These are phyloP conservation scores for Psittacula derbiana DNA, from an alignment of 2,797 vertebrate species.

Conservation along the genomic window DNA sequence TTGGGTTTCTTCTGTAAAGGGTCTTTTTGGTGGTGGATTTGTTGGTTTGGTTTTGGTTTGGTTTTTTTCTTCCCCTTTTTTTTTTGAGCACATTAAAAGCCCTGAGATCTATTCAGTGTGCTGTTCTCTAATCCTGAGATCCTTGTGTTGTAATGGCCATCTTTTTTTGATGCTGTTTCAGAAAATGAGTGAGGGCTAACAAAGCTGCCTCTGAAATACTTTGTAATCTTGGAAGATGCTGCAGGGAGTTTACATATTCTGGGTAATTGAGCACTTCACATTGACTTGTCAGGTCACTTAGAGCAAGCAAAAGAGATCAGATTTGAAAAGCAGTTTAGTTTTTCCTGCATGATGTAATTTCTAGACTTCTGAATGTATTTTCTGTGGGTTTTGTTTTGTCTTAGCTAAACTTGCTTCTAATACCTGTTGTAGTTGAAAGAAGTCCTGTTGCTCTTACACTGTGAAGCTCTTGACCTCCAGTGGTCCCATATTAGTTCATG, in stretches of 20 bases:
- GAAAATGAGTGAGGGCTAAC: not conserved
- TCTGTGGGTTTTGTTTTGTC: not conserved
- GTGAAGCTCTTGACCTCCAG: not conserved
- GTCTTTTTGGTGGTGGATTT: not conserved
- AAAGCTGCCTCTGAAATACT: not conserved
- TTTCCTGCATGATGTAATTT: not conserved
- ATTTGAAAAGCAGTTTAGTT: not conserved
- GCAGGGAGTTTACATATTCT: not conserved
- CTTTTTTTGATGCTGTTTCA: not conserved
- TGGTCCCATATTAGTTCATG: not conserved
- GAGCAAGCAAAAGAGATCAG: not conserved
- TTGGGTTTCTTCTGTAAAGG: not conserved
- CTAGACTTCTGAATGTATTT: not conserved
- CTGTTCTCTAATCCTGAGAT: not conserved
- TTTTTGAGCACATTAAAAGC: not conserved
- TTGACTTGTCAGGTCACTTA: not conserved
- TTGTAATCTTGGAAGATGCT: not conserved
- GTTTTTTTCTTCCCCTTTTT: accelerated
- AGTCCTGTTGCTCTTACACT: not conserved
- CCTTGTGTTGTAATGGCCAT: not conserved
- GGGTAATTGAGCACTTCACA: not conserved
- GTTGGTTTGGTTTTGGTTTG: not conserved
- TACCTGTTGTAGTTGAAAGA: not conserved
- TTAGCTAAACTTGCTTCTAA: not conserved
- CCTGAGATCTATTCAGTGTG: not conserved